Evolutionary conservation across 2,797 vertebrate species (phyloP).

Genomic region (Rhodeus uyekii): DNA sequence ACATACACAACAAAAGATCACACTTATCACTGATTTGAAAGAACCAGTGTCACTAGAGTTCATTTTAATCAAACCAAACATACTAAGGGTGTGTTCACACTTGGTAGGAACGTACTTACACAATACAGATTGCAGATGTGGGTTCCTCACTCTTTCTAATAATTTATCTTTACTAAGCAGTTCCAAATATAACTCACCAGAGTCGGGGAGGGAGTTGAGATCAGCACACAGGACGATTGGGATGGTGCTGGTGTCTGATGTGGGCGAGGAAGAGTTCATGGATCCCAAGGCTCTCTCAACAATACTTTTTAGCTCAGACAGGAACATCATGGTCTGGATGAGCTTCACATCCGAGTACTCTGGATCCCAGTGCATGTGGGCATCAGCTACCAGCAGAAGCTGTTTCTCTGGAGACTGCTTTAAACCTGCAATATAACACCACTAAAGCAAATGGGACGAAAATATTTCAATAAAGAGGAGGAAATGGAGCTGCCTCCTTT

Average conservation of each 20-base stretch:
- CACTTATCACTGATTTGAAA: background rate
- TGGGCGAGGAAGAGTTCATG: slow-evolving; percentile 77
- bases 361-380: slow-evolving; percentile 99
- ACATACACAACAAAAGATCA: background rate
- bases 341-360: slow-evolving; percentile 97
- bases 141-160: background rate
- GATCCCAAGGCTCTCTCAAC: slow-evolving; percentile 86
- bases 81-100: background rate
- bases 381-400: slow-evolving; percentile 92
- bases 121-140: background rate
- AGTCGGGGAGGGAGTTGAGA: slow-evolving; percentile 99
- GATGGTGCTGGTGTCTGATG: slow-evolving; percentile 86
- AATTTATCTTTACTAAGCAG: background rate
- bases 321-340: slow-evolving; percentile 99
- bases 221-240: slow-evolving; percentile 97
- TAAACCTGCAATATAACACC: slow-evolving; percentile 74
- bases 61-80: background rate
- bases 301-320: slow-evolving; percentile 96
- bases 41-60: background rate
- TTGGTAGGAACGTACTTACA: background rate
- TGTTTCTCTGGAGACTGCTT: slow-evolving; percentile 88
- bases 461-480: background rate
- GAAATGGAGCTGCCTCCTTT: background rate
- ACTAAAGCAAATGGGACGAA: background rate
- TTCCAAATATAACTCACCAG: slow-evolving; percentile 75